These are phyloP conservation scores for Syritta pipiens DNA, from an alignment of 2,888 invertebrate genomes.

Conservation along the genomic window DNA sequence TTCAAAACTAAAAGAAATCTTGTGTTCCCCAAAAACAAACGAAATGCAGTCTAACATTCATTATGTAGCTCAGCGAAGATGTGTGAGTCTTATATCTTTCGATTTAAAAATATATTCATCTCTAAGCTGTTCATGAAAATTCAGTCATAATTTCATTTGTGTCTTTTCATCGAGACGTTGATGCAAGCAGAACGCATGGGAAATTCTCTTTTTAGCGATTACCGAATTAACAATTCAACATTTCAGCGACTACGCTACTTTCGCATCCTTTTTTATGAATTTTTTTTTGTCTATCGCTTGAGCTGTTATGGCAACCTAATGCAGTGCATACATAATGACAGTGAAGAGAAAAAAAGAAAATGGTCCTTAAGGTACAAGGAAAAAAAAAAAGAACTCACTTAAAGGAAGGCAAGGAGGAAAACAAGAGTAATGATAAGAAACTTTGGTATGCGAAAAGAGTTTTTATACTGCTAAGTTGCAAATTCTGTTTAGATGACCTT, in stretches of 20 bases:
- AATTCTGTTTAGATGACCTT: slow-evolving; percentile 68
- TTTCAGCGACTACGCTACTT: slow-evolving; percentile 43
- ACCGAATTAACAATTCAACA: slow-evolving; percentile 61
- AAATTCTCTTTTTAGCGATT: slow-evolving; percentile 42
- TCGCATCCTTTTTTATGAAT: slow-evolving; percentile 5
- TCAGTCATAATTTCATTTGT: too few relatives aligned
- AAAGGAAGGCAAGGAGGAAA: slow-evolving; percentile 7
- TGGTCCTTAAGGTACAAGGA: slow-evolving; percentile 32
- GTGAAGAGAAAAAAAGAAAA: slow-evolving; percentile 2
- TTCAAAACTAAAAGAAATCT: too few relatives aligned
- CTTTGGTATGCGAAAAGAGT: slow-evolving; percentile 65
- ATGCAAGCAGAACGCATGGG: too few relatives aligned
- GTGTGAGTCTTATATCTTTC: too few relatives aligned
- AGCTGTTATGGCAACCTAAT: slow-evolving; percentile 46
- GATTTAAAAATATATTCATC: too few relatives aligned
- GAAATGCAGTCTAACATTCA: too few relatives aligned
- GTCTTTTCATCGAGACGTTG: too few relatives aligned
- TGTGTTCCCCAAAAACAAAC: too few relatives aligned
- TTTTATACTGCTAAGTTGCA: slow-evolving; percentile 66
- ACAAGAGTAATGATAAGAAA: slow-evolving; percentile 63
- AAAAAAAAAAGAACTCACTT: slow-evolving; percentile 9
- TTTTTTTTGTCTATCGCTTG: not conserved
- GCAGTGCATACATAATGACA: slow-evolving; percentile 66
- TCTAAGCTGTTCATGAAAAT: too few relatives aligned
- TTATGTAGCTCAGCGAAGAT: too few relatives aligned